phyloP scores from a whole-genome alignment of 2,113 vertebrate species.

The Scolopax mira region DNA sequence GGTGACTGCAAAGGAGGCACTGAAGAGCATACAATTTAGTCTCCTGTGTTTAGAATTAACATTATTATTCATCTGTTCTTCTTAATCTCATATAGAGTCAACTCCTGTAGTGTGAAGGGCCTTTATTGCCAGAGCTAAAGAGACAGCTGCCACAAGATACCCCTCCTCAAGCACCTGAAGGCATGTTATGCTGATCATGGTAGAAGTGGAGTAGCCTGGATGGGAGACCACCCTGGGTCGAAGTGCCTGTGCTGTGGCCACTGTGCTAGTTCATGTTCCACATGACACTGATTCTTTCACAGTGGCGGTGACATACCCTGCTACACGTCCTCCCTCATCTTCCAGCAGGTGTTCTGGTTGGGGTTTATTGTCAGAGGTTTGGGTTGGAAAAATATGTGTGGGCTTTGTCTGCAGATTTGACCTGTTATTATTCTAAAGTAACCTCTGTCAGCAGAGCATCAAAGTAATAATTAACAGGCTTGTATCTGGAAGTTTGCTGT shows the following conservation, averaged over 20 bases:
- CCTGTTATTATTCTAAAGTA: background rate
- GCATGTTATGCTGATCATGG: accelerated
- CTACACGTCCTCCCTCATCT: background rate
- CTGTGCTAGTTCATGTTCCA: background rate
- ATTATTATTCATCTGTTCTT: background rate
- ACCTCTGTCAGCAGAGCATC: background rate
- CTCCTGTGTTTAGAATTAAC: background rate
- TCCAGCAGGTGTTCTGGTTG: background rate
- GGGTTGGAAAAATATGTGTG: background rate
- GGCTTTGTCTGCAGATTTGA: background rate
- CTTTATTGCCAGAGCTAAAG: background rate
- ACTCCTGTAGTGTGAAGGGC: background rate
- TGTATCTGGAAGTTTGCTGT: background rate
- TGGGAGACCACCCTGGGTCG: background rate
- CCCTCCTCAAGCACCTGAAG: background rate
- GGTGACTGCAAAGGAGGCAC: background rate
- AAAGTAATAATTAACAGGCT: background rate
- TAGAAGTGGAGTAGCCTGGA: background rate
- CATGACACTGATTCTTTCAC: background rate
- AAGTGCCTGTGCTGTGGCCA: accelerated
- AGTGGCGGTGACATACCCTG: background rate
- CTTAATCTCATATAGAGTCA: background rate
- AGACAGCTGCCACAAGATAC: background rate
- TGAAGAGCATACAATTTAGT: background rate
- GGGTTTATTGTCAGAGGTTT: background rate